Percentiles rank a stretch among this genome's conserved stretches.
phyloP scores from a whole-genome alignment of 1,140 invertebrate genomes.

The Agrilus planipennis region DNA sequence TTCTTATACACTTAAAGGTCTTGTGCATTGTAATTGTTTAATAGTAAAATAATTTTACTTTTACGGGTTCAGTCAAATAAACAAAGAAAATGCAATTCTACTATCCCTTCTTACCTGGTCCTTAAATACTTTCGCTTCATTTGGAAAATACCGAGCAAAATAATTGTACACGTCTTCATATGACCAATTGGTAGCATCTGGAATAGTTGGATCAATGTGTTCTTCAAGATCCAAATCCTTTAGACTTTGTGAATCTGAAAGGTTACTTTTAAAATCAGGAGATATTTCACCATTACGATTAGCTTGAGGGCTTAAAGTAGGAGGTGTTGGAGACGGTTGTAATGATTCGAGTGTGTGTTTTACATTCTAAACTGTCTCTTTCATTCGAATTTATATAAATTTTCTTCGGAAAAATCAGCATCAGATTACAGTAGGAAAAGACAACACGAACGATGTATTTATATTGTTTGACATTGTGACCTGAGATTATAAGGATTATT shows the following conservation, averaged over 20 bases:
- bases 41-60: too few relatives aligned
- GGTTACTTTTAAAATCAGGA: constrained; percentile 11
- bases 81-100: too few relatives aligned
- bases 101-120: constrained; percentile 54
- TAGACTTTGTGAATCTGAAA: constrained; percentile 25
- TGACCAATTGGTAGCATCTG: constrained; percentile 69
- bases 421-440: too few relatives aligned
- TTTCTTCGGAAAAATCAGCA: too few relatives aligned
- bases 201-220: constrained; percentile 53
- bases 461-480: too few relatives aligned
- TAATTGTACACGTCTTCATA: constrained; percentile 70
- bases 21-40: too few relatives aligned
- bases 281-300: constrained; percentile 10
- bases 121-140: constrained; percentile 63
- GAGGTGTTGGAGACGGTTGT: constrained; percentile 21
- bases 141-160: constrained; percentile 59
- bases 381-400: too few relatives aligned
- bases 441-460: too few relatives aligned
- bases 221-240: constrained; percentile 28
- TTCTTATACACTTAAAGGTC: too few relatives aligned
- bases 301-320: constrained; percentile 27
- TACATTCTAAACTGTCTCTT: too few relatives aligned
- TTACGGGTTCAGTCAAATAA: too few relatives aligned
- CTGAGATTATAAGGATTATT: too few relatives aligned
- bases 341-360: constrained; percentile 5